phyloP scores from a whole-genome alignment of 2,797 vertebrate genomes.

The Cheirogaleus major region DNA sequence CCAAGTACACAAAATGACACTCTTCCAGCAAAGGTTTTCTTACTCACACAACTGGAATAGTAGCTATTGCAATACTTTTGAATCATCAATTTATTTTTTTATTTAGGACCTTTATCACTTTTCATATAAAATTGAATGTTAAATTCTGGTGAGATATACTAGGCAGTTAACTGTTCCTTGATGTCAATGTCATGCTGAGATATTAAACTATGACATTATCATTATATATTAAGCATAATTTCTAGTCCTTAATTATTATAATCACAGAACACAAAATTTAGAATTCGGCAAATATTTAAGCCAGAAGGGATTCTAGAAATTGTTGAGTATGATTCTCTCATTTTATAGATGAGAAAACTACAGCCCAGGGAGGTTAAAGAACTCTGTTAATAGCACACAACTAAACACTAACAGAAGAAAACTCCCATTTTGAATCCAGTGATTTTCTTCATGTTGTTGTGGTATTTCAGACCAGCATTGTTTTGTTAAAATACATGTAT shows the following conservation, averaged over 20 bases:
- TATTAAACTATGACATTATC: background rate
- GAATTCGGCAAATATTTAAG: background rate
- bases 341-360: conserved; percentile 23
- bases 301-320: background rate
- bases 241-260: conserved; percentile 7
- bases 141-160: background rate
- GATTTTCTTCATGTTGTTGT: background rate
- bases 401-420: background rate
- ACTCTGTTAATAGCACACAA: background rate
- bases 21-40: background rate
- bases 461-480: background rate
- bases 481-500: background rate
- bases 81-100: background rate
- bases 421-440: background rate
- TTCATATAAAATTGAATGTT: background rate
- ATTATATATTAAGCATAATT: background rate
- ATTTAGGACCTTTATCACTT: background rate
- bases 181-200: background rate
- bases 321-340: background rate
- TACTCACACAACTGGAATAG: background rate
- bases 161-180: background rate
- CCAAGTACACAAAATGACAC: background rate
- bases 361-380: background rate
- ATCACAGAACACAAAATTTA: background rate
- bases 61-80: background rate